Conservation (phyloP, 2,797 vertebrate species). For the Microctenopoma steveboyesi region DNA sequence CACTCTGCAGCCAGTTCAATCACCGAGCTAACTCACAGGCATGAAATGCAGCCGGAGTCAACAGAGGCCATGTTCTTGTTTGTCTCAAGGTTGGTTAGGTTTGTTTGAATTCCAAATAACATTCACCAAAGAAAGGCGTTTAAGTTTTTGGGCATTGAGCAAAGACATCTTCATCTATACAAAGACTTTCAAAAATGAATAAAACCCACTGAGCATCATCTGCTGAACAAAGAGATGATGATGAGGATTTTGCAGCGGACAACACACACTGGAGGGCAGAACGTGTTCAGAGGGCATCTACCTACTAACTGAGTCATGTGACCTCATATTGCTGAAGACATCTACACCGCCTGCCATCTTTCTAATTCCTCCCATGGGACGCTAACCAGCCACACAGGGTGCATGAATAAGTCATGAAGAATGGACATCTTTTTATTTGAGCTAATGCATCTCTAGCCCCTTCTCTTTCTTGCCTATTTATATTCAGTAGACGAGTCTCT, state of each 20-base stretch:
- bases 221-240: slow-evolving; percentile 46
- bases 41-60: slow-evolving; percentile 27
- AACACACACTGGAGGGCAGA: slow-evolving; percentile 31
- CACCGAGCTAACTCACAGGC: slow-evolving; percentile 36
- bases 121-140: slow-evolving; percentile 24
- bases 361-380: slow-evolving; percentile 67
- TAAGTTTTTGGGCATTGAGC: slow-evolving; percentile 40
- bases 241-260: slow-evolving; percentile 34
- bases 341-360: slow-evolving; percentile 40
- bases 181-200: slow-evolving; percentile 55
- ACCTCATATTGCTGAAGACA: slow-evolving; percentile 42
- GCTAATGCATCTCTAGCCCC: slow-evolving; percentile 17
- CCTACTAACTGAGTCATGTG: slow-evolving; percentile 43
- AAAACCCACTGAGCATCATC: slow-evolving; percentile 28
- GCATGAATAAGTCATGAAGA: slow-evolving; percentile 80
- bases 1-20: slow-evolving; percentile 66
- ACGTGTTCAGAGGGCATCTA: slow-evolving; percentile 28
- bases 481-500: slow-evolving; percentile 35
- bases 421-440: slow-evolving; percentile 52
- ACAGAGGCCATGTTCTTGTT: slow-evolving; percentile 49
- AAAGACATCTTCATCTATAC: slow-evolving; percentile 41
- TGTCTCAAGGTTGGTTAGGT: slow-evolving; percentile 34
- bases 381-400: slow-evolving; percentile 47
- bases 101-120: slow-evolving; percentile 43
- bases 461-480: slow-evolving; percentile 36